Evolutionary conservation across 2,888 invertebrate species (phyloP).

Genomic region (Ophioninae sp.): DNA sequence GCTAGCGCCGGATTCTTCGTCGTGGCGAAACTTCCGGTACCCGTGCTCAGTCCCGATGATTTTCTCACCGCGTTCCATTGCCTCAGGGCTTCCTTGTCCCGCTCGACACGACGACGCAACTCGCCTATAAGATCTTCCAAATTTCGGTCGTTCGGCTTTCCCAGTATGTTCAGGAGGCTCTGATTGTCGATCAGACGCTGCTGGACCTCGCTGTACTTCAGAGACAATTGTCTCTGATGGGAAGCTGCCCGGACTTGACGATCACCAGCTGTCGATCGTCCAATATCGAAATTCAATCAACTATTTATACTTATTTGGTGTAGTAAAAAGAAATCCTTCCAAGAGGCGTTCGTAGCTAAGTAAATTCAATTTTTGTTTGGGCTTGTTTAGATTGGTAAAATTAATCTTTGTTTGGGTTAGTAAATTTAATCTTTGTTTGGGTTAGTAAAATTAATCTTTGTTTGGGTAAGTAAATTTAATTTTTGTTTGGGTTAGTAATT

Average conservation of each 20-base stretch:
- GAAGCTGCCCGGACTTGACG: constrained; percentile 83
- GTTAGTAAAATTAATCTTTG: too few relatives aligned
- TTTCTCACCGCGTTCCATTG: constrained; percentile 84
- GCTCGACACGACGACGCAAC: constrained; percentile 91
- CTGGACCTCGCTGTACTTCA: constrained; percentile 93
- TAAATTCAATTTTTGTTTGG: too few relatives aligned
- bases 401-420: too few relatives aligned
- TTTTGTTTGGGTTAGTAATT: too few relatives aligned
- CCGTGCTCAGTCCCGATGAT: constrained; percentile 65
- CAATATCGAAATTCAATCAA: background rate
- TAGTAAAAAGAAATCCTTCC: too few relatives aligned
- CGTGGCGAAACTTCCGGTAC: constrained; percentile 57
- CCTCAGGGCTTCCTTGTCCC: constrained; percentile 93
- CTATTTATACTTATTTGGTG: too few relatives aligned
- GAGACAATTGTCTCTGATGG: constrained; percentile 93
- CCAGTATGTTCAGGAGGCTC: constrained; percentile 91
- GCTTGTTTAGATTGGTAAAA: too few relatives aligned
- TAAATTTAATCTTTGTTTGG: too few relatives aligned
- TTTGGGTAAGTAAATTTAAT: too few relatives aligned
- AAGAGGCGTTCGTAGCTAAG: too few relatives aligned
- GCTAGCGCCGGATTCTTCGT: constrained; percentile 81
- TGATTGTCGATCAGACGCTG: constrained; percentile 95
- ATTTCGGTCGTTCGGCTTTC: constrained; percentile 85
- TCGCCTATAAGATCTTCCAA: constrained; percentile 89
- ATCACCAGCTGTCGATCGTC: constrained; percentile 66